These are phyloP conservation scores for Caenorhabditis doughertyi DNA, from an alignment of 2,888 invertebrate species.

Conservation along the genomic window DNA sequence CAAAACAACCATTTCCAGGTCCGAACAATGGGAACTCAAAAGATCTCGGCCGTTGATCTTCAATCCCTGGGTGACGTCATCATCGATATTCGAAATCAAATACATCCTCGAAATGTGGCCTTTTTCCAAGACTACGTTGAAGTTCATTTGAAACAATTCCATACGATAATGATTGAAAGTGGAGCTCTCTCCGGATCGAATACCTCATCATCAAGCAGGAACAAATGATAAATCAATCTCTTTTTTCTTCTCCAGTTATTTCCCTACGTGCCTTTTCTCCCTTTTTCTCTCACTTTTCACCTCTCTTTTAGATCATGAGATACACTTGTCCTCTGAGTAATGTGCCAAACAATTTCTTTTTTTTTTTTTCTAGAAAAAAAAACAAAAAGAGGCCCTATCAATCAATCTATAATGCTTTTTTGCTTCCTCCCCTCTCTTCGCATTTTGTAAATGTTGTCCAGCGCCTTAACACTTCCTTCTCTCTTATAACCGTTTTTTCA, in stretches of 20 bases:
- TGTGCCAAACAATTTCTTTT: too few species aligned
- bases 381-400: not conserved
- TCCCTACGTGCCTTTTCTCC: not conserved
- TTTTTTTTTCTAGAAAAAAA: not conserved
- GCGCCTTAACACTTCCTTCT: too few species aligned
- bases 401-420: not conserved
- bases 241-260: conserved; percentile 4
- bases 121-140: conserved; percentile 82
- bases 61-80: conserved; percentile 78
- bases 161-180: conserved; percentile 74
- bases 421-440: too few species aligned
- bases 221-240: not conserved
- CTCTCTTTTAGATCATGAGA: not conserved
- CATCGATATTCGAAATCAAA: conserved; percentile 72
- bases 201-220: conserved; percentile 4
- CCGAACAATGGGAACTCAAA: conserved; percentile 76
- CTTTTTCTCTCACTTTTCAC: not conserved
- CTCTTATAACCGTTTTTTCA: too few species aligned
- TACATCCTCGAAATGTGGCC: conserved; percentile 65
- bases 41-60: conserved; percentile 75
- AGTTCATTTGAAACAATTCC: conserved; percentile 82
- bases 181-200: conserved; percentile 42
- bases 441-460: too few species aligned
- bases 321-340: too few species aligned
- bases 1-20: conserved; percentile 68